Evolutionary conservation across 2,888 invertebrate species (phyloP).

Genomic region (Zygogramma bicolorata): DNA sequence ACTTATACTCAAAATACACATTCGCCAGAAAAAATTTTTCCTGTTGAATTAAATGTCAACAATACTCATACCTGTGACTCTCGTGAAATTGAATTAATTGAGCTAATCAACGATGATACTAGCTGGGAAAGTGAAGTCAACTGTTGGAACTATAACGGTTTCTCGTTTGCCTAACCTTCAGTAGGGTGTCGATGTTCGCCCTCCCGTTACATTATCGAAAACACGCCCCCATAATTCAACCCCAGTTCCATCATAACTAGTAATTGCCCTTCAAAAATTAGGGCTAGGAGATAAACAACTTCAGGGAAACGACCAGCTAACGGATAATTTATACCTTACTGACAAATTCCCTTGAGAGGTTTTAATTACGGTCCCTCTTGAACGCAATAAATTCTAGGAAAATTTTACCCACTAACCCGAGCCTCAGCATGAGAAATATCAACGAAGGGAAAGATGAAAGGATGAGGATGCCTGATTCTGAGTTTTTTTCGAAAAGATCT

Average conservation of each 20-base stretch:
- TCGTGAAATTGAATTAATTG: no score
- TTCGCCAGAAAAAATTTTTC: no score
- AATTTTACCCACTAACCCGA: background rate
- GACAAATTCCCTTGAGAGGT: conserved; percentile 10
- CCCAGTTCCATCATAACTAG: background rate
- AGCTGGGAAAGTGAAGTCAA: no score
- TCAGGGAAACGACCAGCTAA: background rate
- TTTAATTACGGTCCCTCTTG: conserved; percentile 11
- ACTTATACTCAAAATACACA: no score
- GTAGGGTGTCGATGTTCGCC: no score
- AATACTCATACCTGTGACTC: no score
- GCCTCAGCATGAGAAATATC: background rate
- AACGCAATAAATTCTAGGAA: background rate
- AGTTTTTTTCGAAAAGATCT: no score
- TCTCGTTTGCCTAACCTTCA: no score
- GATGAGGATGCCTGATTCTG: background rate
- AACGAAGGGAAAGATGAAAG: background rate
- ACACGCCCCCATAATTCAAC: background rate
- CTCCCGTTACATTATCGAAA: no score
- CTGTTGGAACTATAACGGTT: no score
- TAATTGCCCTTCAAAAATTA: background rate
- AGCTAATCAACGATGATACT: no score
- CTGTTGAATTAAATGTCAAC: no score
- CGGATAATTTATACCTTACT: background rate
- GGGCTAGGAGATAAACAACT: conserved; percentile 1